Base-by-base conservation (phyloP, 2,888 invertebrate genomes). In the Physocephala rufipes region DNA sequence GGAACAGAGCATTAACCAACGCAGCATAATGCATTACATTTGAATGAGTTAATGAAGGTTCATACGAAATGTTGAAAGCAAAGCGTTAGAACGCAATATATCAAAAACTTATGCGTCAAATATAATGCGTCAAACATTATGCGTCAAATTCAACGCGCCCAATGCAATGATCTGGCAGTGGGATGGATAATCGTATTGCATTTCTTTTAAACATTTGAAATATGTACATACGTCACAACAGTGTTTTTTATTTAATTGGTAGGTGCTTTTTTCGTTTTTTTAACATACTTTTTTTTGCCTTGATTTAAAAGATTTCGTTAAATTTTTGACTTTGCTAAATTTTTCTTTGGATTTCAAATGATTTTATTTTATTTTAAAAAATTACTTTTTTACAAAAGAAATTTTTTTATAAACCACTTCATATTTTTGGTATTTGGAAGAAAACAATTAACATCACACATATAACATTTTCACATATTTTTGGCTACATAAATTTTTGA, bases 181-280 rank as follows among this genome's bases (percentile, higher is more conserved):
- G 19, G 24, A 58, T n/a, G n/a, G n/a, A 28, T 28, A 15, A 43
- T 58, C 26, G 68, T 62, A 62, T 28, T 68, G 68, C 3, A 30
- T 62, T 45, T 61, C 58, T 30, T 58, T 26, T 28, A 62, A 28
- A 36, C 62, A 61, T n/a, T 28, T 21, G 62, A 68, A 68, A 61
- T 55, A 36, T 36, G 36, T 36, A 9, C 36, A 36, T 36, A 62
- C 68, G 51, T 61, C 68, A 68, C 49, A 62, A 70, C 63, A 61
- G 55, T 64, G 70, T 64, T 63, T 70, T 49, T 70, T 43, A 64
- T 70, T 70, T 70, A 13, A 70, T 70, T 70, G 70, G 70, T 70
- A 64, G 53, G 70, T 70, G 63, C 36, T 62, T 24, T 51, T 55
- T 7, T 70, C 21, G 30, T 24, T 15, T 59, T 67, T 58, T 67